Evolutionary conservation across 2,113 vertebrate species (phyloP).

Genomic region (Ptyas mucosa): DNA sequence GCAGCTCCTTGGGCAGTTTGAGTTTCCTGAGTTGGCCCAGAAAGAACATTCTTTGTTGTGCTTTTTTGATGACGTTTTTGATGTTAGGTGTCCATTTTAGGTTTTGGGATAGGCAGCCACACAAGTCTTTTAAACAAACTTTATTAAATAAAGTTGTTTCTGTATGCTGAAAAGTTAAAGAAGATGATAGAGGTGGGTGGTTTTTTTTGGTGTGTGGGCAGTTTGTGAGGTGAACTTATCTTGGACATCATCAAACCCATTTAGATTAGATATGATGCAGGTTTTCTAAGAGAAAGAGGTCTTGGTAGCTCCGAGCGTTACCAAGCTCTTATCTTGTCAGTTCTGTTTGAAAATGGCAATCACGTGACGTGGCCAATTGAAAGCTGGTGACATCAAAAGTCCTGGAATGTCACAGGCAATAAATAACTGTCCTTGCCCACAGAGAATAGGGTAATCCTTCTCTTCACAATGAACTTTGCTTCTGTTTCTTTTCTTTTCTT

Average conservation of each 20-base stretch:
- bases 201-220: slow-evolving; percentile 55
- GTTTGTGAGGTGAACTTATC: slow-evolving; percentile 68
- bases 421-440: slow-evolving; percentile 51
- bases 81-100: no score
- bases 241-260: slow-evolving; percentile 65
- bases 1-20: no score
- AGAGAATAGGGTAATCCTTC: slow-evolving; percentile 56
- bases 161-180: slow-evolving; percentile 64
- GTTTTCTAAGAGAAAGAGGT: slow-evolving; percentile 75
- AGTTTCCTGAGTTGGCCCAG: no score
- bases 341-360: slow-evolving; percentile 71
- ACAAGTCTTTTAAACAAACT: slow-evolving; percentile 4
- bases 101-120: slow-evolving; percentile 33
- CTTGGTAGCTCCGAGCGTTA: slow-evolving; percentile 69
- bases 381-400: slow-evolving; percentile 54
- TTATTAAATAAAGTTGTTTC: slow-evolving; percentile 50
- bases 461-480: slow-evolving; percentile 68
- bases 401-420: slow-evolving; percentile 61
- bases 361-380: slow-evolving; percentile 47
- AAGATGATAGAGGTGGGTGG: slow-evolving; percentile 60
- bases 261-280: slow-evolving; percentile 74
- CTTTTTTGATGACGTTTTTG: no score
- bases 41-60: no score
- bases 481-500: slow-evolving; percentile 53
- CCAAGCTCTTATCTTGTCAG: slow-evolving; percentile 74